Base-by-base conservation (phyloP, 2,888 invertebrate genomes). In the Ethmia dodecea region DNA sequence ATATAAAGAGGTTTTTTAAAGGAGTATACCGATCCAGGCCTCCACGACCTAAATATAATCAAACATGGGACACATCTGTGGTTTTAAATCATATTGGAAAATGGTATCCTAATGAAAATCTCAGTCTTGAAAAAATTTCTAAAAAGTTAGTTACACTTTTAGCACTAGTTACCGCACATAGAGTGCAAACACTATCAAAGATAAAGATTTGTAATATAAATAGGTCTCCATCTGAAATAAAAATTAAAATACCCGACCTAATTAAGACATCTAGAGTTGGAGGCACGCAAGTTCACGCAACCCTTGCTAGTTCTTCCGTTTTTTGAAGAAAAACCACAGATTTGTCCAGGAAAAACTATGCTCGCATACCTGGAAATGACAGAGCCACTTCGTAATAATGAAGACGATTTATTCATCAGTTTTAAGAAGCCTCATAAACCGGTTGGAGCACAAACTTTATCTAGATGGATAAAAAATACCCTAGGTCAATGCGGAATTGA, bases 121-220 rank as follows among this genome's bases (percentile, higher is more conserved):
- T 50, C 9, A 5, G 13, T 11, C 13, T 38, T 5, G 29, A 41
- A 30, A 26, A 30, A 11, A 10, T 47, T 9, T 33, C 46, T 0
- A 43, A 44, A 28, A 55, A 54, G 32, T 26, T 45, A 11, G 28
- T 47, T 4, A 50, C 45, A 4, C 33, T 53, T 13, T 31, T 52
- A 18, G 18, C 18, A 18, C 18, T 18, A 8, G 18, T 18, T 18
- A 18, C 18, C 9, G 3, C 18, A 18, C 54, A 55, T 22, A 34
- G 55, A 22, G 36, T 44, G 2, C 47, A 40, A 26, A 55, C 54
- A 0, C 37, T 52, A 13, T 40, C 44, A 8, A 11, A 38, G 11
- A 55, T 55, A 16, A 37, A 40, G n/a, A 27, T 46, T 8, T 12
- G 34, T 18, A 42, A 41, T 15, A 37, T 41, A 16, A 8, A 26